phyloP scores from a whole-genome alignment of 2,113 vertebrate genomes.

The Myrmecobius fasciatus region DNA sequence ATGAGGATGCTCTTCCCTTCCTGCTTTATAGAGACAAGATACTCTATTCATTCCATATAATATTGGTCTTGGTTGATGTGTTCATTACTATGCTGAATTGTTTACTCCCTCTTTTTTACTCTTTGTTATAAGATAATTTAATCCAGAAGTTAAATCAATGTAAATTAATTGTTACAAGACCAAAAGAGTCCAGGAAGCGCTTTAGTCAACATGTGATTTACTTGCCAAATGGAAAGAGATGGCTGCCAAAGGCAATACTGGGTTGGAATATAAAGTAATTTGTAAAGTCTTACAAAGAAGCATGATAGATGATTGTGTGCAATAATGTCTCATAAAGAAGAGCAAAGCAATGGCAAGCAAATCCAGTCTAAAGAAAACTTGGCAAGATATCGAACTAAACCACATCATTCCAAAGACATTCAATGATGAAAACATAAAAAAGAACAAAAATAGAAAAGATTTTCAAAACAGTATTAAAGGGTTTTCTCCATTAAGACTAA shows the following conservation, averaged over 20 bases:
- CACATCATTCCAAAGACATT: background rate
- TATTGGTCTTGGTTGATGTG: background rate
- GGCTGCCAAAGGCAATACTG: background rate
- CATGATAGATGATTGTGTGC: background rate
- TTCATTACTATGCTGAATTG: background rate
- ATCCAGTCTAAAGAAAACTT: background rate
- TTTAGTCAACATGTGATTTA: background rate
- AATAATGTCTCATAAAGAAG: background rate
- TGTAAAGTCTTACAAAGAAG: background rate
- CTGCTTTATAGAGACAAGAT: background rate
- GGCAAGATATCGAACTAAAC: background rate
- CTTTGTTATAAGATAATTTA: background rate
- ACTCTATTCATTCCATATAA: background rate
- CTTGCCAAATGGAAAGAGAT: background rate
- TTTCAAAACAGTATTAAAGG: background rate
- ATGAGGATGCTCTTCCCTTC: background rate
- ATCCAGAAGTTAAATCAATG: background rate
- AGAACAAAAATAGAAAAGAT: background rate
- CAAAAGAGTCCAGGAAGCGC: background rate
- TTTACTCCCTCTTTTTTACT: background rate
- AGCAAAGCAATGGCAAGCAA: background rate
- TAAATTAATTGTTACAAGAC: background rate
- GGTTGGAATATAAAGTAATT: background rate
- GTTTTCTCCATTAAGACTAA: background rate
- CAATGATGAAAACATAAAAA: background rate